A percentile compares a stretch with the other conserved stretches of the same genome.
These are phyloP conservation scores for Syngnathus typhle DNA, from an alignment of 2,113 vertebrate genomes.

Conservation along the genomic window DNA sequence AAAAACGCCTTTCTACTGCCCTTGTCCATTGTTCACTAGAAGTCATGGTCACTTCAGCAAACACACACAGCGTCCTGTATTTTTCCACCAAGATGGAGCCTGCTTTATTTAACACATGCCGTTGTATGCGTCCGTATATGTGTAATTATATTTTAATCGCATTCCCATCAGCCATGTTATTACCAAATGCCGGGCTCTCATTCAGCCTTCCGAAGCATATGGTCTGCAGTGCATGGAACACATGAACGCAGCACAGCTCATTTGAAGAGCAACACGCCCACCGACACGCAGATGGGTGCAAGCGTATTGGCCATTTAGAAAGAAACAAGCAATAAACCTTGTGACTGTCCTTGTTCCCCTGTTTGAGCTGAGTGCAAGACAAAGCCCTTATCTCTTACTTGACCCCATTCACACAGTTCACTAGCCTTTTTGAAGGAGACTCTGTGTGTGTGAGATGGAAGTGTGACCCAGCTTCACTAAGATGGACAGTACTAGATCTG, in stretches of 20 bases:
- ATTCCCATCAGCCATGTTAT: neutral
- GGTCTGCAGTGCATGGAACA: conserved; percentile 1
- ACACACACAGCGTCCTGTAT: neutral
- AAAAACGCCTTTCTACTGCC: neutral
- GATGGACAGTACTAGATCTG: neutral
- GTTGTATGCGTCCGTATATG: neutral
- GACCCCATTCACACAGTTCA: neutral
- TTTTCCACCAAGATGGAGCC: no score
- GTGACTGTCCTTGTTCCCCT: neutral
- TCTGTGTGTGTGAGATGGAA: neutral
- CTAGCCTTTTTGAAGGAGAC: conserved; percentile 1
- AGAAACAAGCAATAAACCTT: conserved; percentile 4
- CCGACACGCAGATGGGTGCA: neutral
- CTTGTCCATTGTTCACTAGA: neutral
- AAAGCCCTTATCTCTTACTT: conserved; percentile 5
- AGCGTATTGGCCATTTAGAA: conserved; percentile 1
- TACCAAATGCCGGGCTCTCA: neutral
- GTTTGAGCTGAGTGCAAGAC: conserved; percentile 1
- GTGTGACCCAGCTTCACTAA: neutral
- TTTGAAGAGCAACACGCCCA: neutral
- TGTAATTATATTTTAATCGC: neutral
- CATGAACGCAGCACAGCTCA: conserved; percentile 6
- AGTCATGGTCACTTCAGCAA: neutral
- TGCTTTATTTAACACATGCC: neutral
- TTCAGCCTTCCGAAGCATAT: neutral